Percentiles rank a stretch among this genome's conserved stretches.
phyloP scores from a whole-genome alignment of 2,113 vertebrate species.

The Salvelinus fontinalis region DNA sequence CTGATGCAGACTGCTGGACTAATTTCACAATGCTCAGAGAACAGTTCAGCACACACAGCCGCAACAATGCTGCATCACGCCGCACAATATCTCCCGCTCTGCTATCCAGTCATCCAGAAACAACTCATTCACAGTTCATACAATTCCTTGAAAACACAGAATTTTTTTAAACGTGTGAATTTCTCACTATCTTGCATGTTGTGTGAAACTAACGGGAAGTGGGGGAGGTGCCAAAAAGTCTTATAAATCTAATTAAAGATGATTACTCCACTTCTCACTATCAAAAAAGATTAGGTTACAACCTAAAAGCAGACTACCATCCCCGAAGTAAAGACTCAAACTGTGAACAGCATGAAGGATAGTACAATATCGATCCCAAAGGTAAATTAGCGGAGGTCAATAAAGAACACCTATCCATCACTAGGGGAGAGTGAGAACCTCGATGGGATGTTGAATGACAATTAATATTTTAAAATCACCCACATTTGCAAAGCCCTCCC shows the following conservation, averaged over 20 bases:
- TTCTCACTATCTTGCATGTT: background rate
- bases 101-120: too few relatives aligned
- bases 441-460: background rate
- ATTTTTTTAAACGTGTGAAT: too few relatives aligned
- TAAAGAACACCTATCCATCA: background rate
- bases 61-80: conserved; percentile 8
- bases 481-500: background rate
- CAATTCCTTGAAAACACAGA: background rate
- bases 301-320: too few relatives aligned
- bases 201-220: background rate
- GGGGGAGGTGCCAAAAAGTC: background rate
- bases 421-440: background rate
- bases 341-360: too few relatives aligned
- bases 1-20: background rate
- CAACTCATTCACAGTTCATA: too few relatives aligned
- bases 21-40: background rate
- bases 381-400: background rate
- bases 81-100: background rate
- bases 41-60: conserved; percentile 19
- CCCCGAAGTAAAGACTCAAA: too few relatives aligned
- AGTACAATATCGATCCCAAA: background rate
- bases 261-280: background rate
- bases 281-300: too few relatives aligned
- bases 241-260: background rate
- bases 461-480: background rate